phyloP scores from a whole-genome alignment of 2,797 vertebrate species.

The Sarcophilus harrisii region DNA sequence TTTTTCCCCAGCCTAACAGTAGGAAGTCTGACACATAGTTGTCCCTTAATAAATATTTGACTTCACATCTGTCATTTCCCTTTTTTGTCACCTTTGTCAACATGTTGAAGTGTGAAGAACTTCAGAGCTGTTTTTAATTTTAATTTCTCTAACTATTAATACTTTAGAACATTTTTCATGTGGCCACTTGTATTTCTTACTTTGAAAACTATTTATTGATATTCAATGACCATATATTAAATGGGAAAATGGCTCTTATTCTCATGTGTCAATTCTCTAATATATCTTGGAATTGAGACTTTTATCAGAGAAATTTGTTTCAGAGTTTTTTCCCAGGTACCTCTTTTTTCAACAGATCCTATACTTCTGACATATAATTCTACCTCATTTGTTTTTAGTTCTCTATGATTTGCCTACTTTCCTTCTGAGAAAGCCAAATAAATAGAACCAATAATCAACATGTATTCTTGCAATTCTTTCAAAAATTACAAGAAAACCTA shows the following conservation, averaged over 20 bases:
- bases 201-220: neutral
- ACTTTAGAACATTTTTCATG: neutral
- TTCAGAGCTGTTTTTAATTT: neutral
- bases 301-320: neutral
- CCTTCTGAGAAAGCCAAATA: constrained; percentile 70
- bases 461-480: constrained; percentile 72
- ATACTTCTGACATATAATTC: constrained; percentile 18
- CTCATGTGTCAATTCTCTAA: neutral
- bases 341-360: constrained; percentile 34
- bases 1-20: neutral
- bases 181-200: neutral
- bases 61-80: neutral
- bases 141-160: constrained; percentile 21
- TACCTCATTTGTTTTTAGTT: neutral
- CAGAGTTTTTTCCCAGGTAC: constrained; percentile 27
- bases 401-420: constrained; percentile 53
- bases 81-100: neutral
- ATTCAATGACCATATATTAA: neutral
- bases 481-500: constrained; percentile 48
- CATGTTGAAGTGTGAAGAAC: neutral
- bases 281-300: neutral
- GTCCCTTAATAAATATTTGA: neutral
- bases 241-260: neutral
- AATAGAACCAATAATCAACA: constrained; percentile 67
- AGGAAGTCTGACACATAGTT: neutral